A percentile compares a stretch with the other conserved stretches of the same genome.
Evolutionary conservation across 2,797 vertebrate species (phyloP).

Genomic region (Sphenodon punctatus): DNA sequence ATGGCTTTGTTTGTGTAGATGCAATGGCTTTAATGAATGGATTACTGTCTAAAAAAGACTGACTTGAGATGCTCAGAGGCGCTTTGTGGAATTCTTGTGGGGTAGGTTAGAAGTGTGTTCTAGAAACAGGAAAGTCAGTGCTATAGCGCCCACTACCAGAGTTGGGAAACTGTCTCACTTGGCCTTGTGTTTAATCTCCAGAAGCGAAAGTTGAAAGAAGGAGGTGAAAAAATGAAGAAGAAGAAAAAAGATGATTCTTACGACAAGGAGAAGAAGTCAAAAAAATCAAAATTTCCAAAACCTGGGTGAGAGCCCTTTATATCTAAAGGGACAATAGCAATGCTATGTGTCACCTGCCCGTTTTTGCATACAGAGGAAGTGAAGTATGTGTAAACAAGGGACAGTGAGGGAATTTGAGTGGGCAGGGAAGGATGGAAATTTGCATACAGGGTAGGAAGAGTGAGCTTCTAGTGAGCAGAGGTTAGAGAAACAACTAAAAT

Average conservation of each 20-base stretch:
- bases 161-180: conserved; percentile 9
- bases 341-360: not conserved
- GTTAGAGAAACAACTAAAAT: not conserved
- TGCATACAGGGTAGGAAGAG: not conserved
- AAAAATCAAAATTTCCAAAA: conserved; percentile 75
- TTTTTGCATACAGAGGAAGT: no score
- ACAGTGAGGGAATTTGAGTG: no score
- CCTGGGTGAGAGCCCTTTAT: conserved; percentile 76
- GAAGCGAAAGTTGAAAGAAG: conserved; percentile 86
- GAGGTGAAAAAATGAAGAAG: conserved; percentile 79
- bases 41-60: not conserved
- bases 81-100: not conserved
- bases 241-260: conserved; percentile 82
- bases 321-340: not conserved
- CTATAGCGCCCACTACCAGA: not conserved
- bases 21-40: no score
- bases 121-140: conserved; percentile 21
- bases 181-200: conserved; percentile 67
- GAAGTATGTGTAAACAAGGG: not conserved
- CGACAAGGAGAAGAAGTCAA: conserved; percentile 81
- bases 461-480: not conserved
- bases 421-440: not conserved
- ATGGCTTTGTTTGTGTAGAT: no score
- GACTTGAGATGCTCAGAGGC: not conserved
- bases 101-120: not conserved